phyloP scores from a whole-genome alignment of 2,888 invertebrate genomes.

The Prosopocoilus inquinatus region DNA sequence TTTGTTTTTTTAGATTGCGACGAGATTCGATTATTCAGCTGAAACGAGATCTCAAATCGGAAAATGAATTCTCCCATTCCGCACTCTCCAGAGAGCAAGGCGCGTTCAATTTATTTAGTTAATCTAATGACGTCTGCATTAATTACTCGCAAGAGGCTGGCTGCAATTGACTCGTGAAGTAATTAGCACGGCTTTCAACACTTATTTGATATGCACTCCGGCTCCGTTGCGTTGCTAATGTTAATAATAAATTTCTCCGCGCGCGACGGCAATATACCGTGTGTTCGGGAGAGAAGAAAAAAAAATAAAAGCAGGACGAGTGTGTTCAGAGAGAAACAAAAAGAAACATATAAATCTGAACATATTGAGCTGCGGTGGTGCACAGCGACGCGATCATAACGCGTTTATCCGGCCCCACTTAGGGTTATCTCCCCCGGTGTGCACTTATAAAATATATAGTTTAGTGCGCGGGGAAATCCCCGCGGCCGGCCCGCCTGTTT shows the following conservation, averaged over 20 bases:
- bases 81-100: no score
- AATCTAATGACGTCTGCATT: not conserved
- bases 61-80: no score
- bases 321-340: no score
- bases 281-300: not conserved
- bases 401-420: slow-evolving; percentile 1
- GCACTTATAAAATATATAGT: slow-evolving; percentile 2
- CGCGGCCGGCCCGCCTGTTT: not conserved
- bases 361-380: not conserved
- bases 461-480: not conserved
- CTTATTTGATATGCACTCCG: slow-evolving; percentile 18
- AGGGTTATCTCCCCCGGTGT: slow-evolving; percentile 2
- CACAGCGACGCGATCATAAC: slow-evolving; percentile 1
- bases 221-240: slow-evolving; percentile 6
- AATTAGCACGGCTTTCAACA: slow-evolving; percentile 18
- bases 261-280: not conserved
- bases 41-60: no score
- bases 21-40: no score
- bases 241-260: not conserved
- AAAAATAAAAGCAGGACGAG: not conserved
- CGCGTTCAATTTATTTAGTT: not conserved
- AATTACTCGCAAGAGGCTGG: not conserved
- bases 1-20: no score
- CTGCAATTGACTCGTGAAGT: slow-evolving; percentile 14
- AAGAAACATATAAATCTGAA: no score